Percentiles rank a stretch among this genome's conserved stretches.
Evolutionary conservation across 2,113 vertebrate species (phyloP).

Genomic region (Dipodomys merriami): DNA sequence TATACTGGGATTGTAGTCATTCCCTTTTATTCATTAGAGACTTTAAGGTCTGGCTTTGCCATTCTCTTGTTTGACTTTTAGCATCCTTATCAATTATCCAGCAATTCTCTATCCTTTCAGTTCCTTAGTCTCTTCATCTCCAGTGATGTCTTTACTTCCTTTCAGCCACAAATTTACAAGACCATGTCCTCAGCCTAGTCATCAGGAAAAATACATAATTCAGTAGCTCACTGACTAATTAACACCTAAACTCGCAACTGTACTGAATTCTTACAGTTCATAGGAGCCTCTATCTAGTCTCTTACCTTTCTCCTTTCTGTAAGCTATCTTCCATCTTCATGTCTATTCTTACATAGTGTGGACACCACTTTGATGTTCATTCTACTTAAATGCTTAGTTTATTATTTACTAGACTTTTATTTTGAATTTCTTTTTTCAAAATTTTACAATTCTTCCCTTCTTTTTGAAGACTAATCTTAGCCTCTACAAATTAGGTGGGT

Average conservation of each 20-base stretch:
- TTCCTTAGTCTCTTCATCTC: neutral
- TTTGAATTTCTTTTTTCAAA: slow-evolving; percentile 46
- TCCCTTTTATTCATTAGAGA: neutral
- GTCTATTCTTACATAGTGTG: neutral
- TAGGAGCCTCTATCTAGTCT: neutral
- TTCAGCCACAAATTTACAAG: neutral
- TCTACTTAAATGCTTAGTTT: neutral
- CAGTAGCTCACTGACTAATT: neutral
- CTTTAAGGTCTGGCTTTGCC: neutral
- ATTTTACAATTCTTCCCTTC: neutral
- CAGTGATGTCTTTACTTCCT: neutral
- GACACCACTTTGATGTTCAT: neutral
- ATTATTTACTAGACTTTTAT: slow-evolving; percentile 34
- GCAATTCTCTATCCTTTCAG: neutral
- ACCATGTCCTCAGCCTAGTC: neutral
- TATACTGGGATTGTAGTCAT: neutral
- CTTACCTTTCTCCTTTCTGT: neutral
- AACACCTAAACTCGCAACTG: neutral
- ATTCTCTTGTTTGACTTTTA: neutral
- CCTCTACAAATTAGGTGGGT: neutral
- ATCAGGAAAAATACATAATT: slow-evolving; percentile 15
- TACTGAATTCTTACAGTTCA: slow-evolving; percentile 7
- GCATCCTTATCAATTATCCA: neutral
- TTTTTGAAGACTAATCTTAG: slow-evolving; percentile 33
- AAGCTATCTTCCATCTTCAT: neutral